Conservation (phyloP, 2,113 vertebrate genomes). For the Dipodomys spectabilis region DNA sequence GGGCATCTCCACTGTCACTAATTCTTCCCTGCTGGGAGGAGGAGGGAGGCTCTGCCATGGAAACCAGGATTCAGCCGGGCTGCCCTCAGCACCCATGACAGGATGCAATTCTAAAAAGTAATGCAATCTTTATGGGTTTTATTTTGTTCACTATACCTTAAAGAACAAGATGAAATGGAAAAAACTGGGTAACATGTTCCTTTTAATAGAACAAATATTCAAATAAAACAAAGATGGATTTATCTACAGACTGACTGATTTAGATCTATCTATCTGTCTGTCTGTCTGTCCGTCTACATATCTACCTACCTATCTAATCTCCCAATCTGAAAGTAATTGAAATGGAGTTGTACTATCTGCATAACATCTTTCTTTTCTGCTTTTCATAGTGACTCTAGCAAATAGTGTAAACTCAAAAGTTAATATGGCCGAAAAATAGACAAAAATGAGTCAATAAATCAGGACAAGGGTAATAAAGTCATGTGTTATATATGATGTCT, state of each 20-base stretch:
- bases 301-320: too few species aligned
- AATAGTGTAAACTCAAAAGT: background rate
- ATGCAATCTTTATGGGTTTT: background rate
- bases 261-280: too few species aligned
- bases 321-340: too few species aligned
- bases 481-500: background rate
- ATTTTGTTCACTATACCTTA: background rate
- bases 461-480: background rate
- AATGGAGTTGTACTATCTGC: background rate
- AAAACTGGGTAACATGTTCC: background rate
- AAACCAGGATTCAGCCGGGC: slow-evolving; percentile 14
- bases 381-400: background rate
- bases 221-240: background rate
- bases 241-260: background rate
- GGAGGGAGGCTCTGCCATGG: background rate
- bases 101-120: background rate
- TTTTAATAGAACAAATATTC: slow-evolving; percentile 35
- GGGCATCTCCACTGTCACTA: background rate
- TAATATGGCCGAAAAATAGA: slow-evolving; percentile 10
- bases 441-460: slow-evolving; percentile 15
- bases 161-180: background rate
- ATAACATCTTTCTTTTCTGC: background rate
- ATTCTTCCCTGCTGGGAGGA: background rate
- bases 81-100: background rate
- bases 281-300: too few species aligned